Conservation (phyloP, 2,797 vertebrate species). For the Chelidonichthys spinosus region DNA sequence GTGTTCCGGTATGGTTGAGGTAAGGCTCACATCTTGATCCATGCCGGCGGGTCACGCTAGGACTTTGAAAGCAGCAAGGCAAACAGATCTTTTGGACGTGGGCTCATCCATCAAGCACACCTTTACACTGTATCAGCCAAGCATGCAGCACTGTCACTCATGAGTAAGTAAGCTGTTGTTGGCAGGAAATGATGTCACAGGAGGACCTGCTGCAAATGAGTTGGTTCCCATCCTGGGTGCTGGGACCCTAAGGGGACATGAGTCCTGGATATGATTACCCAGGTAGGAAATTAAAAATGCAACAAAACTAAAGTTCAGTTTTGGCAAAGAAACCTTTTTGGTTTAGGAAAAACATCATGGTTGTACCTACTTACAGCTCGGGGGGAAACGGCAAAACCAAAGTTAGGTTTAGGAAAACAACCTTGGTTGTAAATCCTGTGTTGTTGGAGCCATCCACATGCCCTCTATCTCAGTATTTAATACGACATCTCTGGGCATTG, state of each 20-base stretch:
- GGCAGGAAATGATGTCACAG: slow-evolving; percentile 55
- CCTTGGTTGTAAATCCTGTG: no score
- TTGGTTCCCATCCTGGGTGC: background rate
- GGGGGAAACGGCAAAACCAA: no score
- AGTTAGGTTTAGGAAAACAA: no score
- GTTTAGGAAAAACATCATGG: no score
- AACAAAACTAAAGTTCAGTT: background rate
- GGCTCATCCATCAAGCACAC: slow-evolving; percentile 83
- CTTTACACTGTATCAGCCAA: slow-evolving; percentile 82
- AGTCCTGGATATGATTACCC: background rate
- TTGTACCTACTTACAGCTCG: no score
- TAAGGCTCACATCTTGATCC: slow-evolving; percentile 85
- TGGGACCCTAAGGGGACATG: background rate
- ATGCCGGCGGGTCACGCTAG: slow-evolving; percentile 79
- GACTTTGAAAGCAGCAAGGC: slow-evolving; percentile 86
- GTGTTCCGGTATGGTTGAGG: slow-evolving; percentile 81
- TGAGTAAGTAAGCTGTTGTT: slow-evolving; percentile 69
- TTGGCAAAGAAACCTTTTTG: background rate
- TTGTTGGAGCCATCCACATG: no score
- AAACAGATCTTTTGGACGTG: slow-evolving; percentile 85
- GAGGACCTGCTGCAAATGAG: slow-evolving; percentile 51
- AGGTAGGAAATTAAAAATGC: background rate
- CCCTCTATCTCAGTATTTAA: no score
- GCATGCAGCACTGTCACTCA: slow-evolving; percentile 75
- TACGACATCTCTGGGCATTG: no score